Percentiles rank a stretch among this genome's conserved stretches.
Conservation (phyloP, 2,797 vertebrate species). For the Argyrosomus regius region DNA sequence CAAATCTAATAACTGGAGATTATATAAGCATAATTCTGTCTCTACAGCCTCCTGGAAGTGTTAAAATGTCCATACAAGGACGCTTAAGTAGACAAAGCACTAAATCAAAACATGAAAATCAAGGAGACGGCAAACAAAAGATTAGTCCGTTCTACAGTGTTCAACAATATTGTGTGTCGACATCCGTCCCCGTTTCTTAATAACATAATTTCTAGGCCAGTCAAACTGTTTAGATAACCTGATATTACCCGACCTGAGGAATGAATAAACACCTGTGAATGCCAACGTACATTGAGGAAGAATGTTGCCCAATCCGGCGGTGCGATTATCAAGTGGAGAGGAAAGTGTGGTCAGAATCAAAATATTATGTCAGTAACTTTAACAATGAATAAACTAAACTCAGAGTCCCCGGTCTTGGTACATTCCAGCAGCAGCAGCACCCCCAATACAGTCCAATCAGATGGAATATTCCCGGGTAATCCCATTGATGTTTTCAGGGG, state of each 20-base stretch:
- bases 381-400: too few species aligned
- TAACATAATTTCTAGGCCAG: slow-evolving; percentile 8
- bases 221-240: slow-evolving; percentile 3
- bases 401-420: slow-evolving; percentile 3
- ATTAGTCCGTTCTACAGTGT: not conserved
- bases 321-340: slow-evolving; percentile 10
- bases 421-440: not conserved
- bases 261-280: slow-evolving; percentile 26
- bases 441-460: slow-evolving; percentile 13
- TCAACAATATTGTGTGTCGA: not conserved
- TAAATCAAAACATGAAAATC: slow-evolving; percentile 4
- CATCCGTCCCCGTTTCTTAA: not conserved
- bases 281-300: not conserved
- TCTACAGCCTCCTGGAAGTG: not conserved
- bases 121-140: not conserved
- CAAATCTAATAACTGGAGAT: not conserved
- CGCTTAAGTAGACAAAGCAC: slow-evolving; percentile 33
- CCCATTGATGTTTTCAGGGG: slow-evolving; percentile 61
- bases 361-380: too few species aligned
- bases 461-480: slow-evolving; percentile 49
- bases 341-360: not conserved
- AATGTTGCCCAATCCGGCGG: slow-evolving; percentile 16
- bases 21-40: not conserved
- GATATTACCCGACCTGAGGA: slow-evolving; percentile 18
- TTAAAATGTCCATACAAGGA: not conserved